These are phyloP conservation scores for Mactra quadrangularis DNA, from an alignment of 1,140 invertebrate species.

Conservation along the genomic window DNA sequence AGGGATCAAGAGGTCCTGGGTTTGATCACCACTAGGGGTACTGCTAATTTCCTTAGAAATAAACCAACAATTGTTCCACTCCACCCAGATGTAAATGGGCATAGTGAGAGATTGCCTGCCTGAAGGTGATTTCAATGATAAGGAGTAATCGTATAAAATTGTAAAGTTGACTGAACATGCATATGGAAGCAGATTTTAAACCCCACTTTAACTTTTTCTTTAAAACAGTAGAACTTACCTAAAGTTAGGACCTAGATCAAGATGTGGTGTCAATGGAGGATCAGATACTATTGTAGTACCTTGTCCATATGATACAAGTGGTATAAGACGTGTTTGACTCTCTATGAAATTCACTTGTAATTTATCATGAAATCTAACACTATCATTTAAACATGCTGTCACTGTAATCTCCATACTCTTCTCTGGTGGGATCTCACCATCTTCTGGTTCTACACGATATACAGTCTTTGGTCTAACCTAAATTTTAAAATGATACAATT, in stretches of 20 bases:
- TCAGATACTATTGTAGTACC: conserved; percentile 83
- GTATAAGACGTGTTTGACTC: conserved; percentile 76
- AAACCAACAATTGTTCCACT: too few species aligned
- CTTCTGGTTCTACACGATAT: conserved; percentile 79
- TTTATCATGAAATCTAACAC: conserved; percentile 82
- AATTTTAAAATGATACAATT: conserved; percentile 27
- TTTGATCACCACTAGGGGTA: too few species aligned
- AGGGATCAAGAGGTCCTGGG: too few species aligned
- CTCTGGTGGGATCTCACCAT: conserved; percentile 80
- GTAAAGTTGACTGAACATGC: too few species aligned
- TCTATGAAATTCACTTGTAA: conserved; percentile 81
- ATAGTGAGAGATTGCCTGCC: too few species aligned
- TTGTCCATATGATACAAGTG: conserved; percentile 79
- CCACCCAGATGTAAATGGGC: too few species aligned
- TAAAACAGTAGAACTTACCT: too few species aligned
- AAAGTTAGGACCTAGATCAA: conserved; percentile 83
- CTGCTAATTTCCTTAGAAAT: too few species aligned
- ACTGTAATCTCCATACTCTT: conserved; percentile 75
- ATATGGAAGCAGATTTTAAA: too few species aligned
- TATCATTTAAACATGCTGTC: conserved; percentile 81
- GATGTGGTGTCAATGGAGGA: conserved; percentile 75
- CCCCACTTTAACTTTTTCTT: too few species aligned
- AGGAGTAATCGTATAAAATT: too few species aligned
- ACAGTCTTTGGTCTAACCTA: conserved; percentile 79
- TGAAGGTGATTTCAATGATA: too few species aligned